Evolutionary conservation across 2,797 vertebrate species (phyloP).

Genomic region (Choloepus didactylus): DNA sequence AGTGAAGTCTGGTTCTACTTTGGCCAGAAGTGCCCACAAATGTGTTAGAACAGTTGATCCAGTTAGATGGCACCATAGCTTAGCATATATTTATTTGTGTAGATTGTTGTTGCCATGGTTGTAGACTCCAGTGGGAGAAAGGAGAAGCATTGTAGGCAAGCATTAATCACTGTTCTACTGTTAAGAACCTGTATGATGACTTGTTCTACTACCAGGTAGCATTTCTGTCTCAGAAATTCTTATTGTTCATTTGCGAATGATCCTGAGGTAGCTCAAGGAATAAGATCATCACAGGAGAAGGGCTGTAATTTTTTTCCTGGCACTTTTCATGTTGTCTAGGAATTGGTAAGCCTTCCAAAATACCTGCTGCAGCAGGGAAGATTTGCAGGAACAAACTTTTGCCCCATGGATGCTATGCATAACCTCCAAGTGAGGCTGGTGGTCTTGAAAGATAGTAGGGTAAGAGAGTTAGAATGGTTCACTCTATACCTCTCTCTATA

Average conservation of each 20-base stretch:
- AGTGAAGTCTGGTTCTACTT: not conserved
- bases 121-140: not conserved
- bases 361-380: not conserved
- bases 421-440: not conserved
- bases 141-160: not conserved
- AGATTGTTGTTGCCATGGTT: constrained; percentile 27
- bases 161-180: constrained; percentile 26
- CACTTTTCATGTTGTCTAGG: not conserved
- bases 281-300: constrained; percentile 4
- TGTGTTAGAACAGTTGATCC: constrained; percentile 51
- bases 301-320: not conserved
- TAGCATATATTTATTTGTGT: not conserved
- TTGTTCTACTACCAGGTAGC: constrained; percentile 6
- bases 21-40: constrained; percentile 11
- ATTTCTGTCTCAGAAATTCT: constrained; percentile 47
- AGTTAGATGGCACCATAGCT: not conserved
- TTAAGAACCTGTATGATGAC: constrained; percentile 17
- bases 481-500: not conserved
- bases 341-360: constrained; percentile 50
- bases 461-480: not conserved
- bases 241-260: constrained; percentile 49
- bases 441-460: not conserved
- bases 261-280: constrained; percentile 35
- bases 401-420: not conserved
- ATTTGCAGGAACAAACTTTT: constrained; percentile 44